Conservation (phyloP, 2,113 vertebrate species). For the Arizona elegans region DNA sequence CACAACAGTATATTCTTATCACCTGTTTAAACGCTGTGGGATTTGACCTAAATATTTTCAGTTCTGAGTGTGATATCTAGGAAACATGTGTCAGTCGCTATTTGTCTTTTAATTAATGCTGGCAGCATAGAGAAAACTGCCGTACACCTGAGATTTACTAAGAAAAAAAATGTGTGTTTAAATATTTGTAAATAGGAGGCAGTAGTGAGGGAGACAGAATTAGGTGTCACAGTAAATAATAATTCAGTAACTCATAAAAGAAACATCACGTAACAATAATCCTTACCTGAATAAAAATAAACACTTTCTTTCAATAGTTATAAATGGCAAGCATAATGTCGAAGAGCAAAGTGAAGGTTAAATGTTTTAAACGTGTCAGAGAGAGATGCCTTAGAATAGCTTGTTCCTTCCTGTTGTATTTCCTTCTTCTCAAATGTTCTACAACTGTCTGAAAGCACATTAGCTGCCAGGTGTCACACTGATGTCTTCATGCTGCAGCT, state of each 20-base stretch:
- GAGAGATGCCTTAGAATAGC: conserved; percentile 52
- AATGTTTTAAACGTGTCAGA: conserved; percentile 16
- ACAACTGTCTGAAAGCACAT: conserved; percentile 74
- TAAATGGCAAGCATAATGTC: conserved; percentile 35
- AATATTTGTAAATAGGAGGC: conserved; percentile 42
- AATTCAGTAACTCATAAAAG: conserved; percentile 55
- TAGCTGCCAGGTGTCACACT: conserved; percentile 77
- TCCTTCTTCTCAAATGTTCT: conserved; percentile 72
- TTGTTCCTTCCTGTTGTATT: conserved; percentile 66
- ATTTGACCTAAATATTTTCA: conserved; percentile 53
- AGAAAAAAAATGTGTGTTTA: conserved; percentile 46
- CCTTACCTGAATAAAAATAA: conserved; percentile 37
- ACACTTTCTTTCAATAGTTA: conserved; percentile 34
- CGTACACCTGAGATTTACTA: conserved; percentile 46
- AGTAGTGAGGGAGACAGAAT: conserved; percentile 47
- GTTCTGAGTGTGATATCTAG: conserved; percentile 39
- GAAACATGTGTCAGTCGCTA: conserved; percentile 47
- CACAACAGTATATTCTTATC: conserved; percentile 27
- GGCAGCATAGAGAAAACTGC: conserved; percentile 50
- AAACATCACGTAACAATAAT: conserved; percentile 47
- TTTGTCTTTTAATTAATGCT: conserved; percentile 58
- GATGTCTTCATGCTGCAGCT: conserved; percentile 81
- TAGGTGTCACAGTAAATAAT: conserved; percentile 49
- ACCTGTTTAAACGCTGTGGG: conserved; percentile 34
- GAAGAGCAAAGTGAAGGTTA: conserved; percentile 59